Evolutionary conservation across 64 coral and sea anemone genomes (phyloP).

Genomic region (Montipora capricornis): DNA sequence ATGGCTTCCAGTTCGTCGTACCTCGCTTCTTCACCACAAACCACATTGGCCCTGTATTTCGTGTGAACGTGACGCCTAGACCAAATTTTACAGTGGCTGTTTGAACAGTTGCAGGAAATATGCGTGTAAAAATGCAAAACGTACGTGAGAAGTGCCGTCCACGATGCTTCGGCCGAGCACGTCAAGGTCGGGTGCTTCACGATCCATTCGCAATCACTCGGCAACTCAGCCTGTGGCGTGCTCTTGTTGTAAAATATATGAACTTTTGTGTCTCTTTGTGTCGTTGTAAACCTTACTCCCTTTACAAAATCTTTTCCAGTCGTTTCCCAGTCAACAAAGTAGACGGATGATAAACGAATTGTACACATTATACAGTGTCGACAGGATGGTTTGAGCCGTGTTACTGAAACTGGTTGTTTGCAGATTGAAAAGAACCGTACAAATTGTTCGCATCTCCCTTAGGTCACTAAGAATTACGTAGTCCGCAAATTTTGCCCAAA

Average conservation of each 20-base stretch:
- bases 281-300: slow-evolving; percentile 84
- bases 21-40: slow-evolving; percentile 77
- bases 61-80: slow-evolving; percentile 76
- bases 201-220: slow-evolving; percentile 80
- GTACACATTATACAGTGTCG: slow-evolving; percentile 62
- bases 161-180: slow-evolving; percentile 74
- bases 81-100: slow-evolving; percentile 77
- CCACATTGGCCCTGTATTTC: slow-evolving; percentile 70
- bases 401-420: neutral
- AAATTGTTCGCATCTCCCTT: neutral
- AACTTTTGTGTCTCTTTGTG: slow-evolving; percentile 72
- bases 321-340: slow-evolving; percentile 93
- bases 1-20: slow-evolving; percentile 91
- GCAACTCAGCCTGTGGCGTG: slow-evolving; percentile 57
- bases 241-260: slow-evolving; percentile 93
- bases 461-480: neutral
- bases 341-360: slow-evolving; percentile 70
- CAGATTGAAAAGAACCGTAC: neutral
- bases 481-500: neutral
- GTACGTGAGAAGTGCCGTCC: slow-evolving; percentile 88
- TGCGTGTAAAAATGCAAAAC: slow-evolving; percentile 92
- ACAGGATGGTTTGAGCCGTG: too few relatives aligned
- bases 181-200: slow-evolving; percentile 83
- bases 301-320: slow-evolving; percentile 85
- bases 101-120: slow-evolving; percentile 57